Base-by-base conservation (phyloP, 2,113 vertebrate genomes). In the Oophaga pumilio region DNA sequence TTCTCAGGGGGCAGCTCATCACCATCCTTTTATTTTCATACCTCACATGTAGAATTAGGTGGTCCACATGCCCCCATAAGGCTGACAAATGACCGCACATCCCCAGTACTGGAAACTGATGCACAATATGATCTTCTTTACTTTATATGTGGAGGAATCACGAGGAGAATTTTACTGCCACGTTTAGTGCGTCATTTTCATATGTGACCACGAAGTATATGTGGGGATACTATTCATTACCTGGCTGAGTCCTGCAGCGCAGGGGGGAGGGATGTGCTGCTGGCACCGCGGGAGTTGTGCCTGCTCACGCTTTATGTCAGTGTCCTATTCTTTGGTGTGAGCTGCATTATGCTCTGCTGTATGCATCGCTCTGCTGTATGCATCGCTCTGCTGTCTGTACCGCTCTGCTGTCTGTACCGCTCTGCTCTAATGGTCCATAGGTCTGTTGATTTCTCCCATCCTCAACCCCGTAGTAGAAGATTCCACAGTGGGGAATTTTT, bases 161-260 rank as follows among this genome's bases (percentile, higher is more conserved):
- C 2, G 33, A 5, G 33, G 26, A 22, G n/a, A 66, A 83, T 88
- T 88, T 88, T 88, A 66, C 83, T 88, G 80, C 86, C 80, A 56
- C 69, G 60, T n/a, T 24, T 15, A n/a, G 6, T 50, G 20, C 62
- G 17, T 82, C 33, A 13, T 28, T 87, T 60, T 50, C 43, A 22
- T 86, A 43, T 59, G 50, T 87, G 60, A 18, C 49, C 68, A 74
- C 33, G n/a, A 59, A 56, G 49, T 33, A 49, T 18, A 33, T 74
- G 68, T 82, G 86, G 60, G 33, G 56, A 81, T 87, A 68, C 22
- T 9, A 50, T 76, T 24, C 56, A 82, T 76, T 60, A 28, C 50
- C 43, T 82, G 17, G 4, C 24, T 22, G 66, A 57, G n/a, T 6
- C 66, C 57, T 59, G 56, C 33, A 56, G 13, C 57, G 24, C 22